These are phyloP conservation scores for Phyto melanocephala DNA, from an alignment of 2,888 invertebrate genomes.

Conservation along the genomic window DNA sequence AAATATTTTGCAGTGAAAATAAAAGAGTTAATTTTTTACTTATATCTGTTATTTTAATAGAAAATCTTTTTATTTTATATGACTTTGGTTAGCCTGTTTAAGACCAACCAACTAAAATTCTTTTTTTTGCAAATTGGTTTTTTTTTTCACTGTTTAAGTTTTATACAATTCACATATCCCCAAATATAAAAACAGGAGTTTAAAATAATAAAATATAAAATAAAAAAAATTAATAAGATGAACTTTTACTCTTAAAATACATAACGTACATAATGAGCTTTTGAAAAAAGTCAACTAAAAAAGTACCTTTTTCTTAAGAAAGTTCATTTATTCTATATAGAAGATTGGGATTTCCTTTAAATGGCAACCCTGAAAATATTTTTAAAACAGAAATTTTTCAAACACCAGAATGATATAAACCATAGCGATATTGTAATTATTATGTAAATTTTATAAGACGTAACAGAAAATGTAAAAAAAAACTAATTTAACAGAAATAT, in stretches of 20 bases:
- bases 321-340: background rate
- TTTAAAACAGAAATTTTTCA: background rate
- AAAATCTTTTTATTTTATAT: too few species aligned
- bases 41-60: too few species aligned
- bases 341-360: background rate
- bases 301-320: background rate
- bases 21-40: too few species aligned
- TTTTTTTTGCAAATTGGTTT: background rate
- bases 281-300: background rate
- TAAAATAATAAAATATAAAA: background rate
- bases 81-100: background rate
- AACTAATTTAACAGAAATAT: slow-evolving; percentile 1
- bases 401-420: background rate
- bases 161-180: slow-evolving; percentile 32
- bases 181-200: background rate
- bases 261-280: background rate
- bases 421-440: slow-evolving; percentile 20
- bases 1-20: background rate
- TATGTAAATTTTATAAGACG: slow-evolving; percentile 22
- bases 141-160: background rate
- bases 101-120: background rate
- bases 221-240: background rate
- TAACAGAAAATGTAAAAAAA: background rate
- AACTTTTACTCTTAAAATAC: background rate
- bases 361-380: background rate